Conservation (phyloP, 2,888 invertebrate species). For the Agrochola circellaris region DNA sequence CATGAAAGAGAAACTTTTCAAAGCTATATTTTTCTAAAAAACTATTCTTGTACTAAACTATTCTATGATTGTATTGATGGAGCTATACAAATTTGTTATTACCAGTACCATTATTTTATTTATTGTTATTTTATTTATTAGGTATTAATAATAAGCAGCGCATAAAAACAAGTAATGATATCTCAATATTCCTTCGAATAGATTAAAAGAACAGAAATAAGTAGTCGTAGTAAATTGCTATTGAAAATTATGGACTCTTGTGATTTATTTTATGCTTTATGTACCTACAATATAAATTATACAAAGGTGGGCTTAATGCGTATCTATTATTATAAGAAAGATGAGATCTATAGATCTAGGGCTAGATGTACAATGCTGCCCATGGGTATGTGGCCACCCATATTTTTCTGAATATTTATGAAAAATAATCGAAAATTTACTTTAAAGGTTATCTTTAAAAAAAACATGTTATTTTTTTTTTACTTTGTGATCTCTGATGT, state of each 20-base stretch:
- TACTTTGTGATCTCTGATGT: too few relatives aligned
- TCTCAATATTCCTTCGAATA: constrained; percentile 1
- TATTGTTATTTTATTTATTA: neutral
- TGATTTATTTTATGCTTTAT: constrained; percentile 2
- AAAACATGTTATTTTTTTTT: too few relatives aligned
- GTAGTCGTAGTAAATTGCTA: constrained; percentile 3
- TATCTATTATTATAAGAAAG: neutral
- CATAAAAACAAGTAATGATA: constrained; percentile 6
- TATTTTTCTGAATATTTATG: too few relatives aligned
- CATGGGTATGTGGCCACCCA: too few relatives aligned
- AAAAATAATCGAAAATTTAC: too few relatives aligned
- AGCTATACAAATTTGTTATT: neutral
- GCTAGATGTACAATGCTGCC: too few relatives aligned
- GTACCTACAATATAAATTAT: too few relatives aligned
- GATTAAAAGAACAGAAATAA: neutral
- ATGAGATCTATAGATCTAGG: too few relatives aligned
- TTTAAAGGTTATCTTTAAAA: too few relatives aligned
- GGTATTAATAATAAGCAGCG: neutral
- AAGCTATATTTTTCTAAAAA: neutral
- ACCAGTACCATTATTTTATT: neutral
- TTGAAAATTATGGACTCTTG: neutral
- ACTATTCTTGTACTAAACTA: too few relatives aligned
- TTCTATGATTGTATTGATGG: neutral
- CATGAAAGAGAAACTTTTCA: too few relatives aligned
- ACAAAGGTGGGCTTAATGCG: neutral